Percentiles rank a stretch among this genome's conserved stretches.
Evolutionary conservation across 2,888 invertebrate genomes (phyloP).

Genomic region (Hipparchia sbordonii): DNA sequence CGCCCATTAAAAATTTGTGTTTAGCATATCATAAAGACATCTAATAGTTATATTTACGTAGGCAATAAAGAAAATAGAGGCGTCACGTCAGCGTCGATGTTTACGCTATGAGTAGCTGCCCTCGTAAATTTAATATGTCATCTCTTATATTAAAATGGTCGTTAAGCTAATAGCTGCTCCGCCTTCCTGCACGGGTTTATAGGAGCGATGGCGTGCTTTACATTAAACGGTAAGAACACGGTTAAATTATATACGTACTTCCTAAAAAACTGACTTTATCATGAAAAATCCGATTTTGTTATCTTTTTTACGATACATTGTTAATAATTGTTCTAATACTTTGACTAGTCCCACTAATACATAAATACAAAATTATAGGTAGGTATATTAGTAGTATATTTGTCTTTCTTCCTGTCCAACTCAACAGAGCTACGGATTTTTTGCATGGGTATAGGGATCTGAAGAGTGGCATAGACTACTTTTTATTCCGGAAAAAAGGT

Average conservation of each 20-base stretch:
- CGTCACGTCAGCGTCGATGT: slow-evolving; percentile 70
- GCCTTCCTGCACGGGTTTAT: slow-evolving; percentile 67
- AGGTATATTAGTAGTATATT: no score
- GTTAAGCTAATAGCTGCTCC: slow-evolving; percentile 80
- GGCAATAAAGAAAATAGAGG: slow-evolving; percentile 77
- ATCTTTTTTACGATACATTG: background rate
- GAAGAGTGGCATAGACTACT: no score
- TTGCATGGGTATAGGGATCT: no score
- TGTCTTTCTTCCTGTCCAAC: no score
- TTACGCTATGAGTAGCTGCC: slow-evolving; percentile 70
- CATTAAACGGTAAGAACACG: slow-evolving; percentile 55
- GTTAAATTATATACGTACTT: slow-evolving; percentile 28
- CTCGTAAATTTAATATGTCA: slow-evolving; percentile 82
- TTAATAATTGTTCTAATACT: background rate
- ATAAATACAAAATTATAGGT: no score
- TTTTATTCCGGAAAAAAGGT: no score
- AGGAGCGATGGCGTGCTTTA: slow-evolving; percentile 63
- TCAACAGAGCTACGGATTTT: no score
- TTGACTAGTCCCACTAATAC: no score
- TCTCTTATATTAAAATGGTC: slow-evolving; percentile 81
- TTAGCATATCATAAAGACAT: slow-evolving; percentile 70
- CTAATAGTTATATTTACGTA: slow-evolving; percentile 74
- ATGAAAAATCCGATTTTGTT: slow-evolving; percentile 6
- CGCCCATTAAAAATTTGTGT: slow-evolving; percentile 66
- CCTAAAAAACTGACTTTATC: slow-evolving; percentile 44